These are phyloP conservation scores for Neoascia interrupta DNA, from an alignment of 2,888 invertebrate species.

Conservation along the genomic window DNA sequence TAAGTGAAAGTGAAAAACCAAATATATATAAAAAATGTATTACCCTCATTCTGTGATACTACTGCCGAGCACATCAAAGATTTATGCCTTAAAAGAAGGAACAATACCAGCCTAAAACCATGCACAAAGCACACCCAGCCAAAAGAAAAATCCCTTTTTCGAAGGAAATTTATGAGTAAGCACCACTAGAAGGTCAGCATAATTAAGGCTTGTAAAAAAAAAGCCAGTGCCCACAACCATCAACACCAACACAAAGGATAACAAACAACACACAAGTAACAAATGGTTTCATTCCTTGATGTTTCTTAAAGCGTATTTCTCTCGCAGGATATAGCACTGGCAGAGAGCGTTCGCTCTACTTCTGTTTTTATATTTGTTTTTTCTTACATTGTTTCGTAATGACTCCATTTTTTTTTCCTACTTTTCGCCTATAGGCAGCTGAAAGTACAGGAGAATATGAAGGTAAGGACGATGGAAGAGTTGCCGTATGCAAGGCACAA, in stretches of 20 bases:
- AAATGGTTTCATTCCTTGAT: conserved; percentile 38
- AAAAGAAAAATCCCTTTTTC: conserved; percentile 2
- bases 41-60: too few species aligned
- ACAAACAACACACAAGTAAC: conserved; percentile 3
- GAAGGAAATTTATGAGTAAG: conserved; percentile 29
- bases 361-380: background rate
- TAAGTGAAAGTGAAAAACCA: too few species aligned
- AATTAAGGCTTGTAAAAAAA: conserved; percentile 31
- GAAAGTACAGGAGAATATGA: conserved; percentile 27
- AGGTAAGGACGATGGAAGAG: conserved; percentile 13
- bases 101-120: background rate
- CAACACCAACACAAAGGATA: conserved; percentile 10
- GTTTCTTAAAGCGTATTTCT: conserved; percentile 20
- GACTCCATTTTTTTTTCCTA: conserved; percentile 56
- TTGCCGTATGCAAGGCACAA: conserved; percentile 44
- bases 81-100: too few species aligned
- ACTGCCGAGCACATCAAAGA: too few species aligned
- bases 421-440: conserved; percentile 27
- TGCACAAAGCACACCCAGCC: background rate
- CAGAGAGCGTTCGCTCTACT: conserved; percentile 8
- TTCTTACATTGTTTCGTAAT: conserved; percentile 73
- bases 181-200: conserved; percentile 49
- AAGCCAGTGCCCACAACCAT: conserved; percentile 9
- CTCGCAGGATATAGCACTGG: conserved; percentile 31
- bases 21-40: too few species aligned